Evolutionary conservation across 2,888 invertebrate genomes (phyloP).

Genomic region (Tachina fera): DNA sequence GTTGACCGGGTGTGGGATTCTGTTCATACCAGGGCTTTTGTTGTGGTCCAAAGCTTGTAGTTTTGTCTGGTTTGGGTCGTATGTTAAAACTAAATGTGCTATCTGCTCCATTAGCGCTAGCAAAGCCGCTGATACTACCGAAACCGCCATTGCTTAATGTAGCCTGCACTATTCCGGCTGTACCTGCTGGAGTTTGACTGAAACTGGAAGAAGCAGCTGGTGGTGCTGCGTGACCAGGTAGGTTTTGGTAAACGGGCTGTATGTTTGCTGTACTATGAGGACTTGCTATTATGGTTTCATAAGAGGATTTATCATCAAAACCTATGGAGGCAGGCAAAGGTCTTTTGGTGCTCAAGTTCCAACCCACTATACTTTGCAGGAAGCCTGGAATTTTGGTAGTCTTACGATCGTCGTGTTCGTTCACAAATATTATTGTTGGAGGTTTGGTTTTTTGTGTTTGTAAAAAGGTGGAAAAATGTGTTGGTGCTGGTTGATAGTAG

Average conservation of each 20-base stretch:
- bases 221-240: constrained; percentile 30
- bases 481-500: constrained; percentile 72
- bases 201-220: constrained; percentile 70
- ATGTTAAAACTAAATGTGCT: constrained; percentile 82
- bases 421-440: constrained; percentile 81
- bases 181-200: constrained; percentile 71
- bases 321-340: constrained; percentile 42
- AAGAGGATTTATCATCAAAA: constrained; percentile 56
- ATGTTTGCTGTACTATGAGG: constrained; percentile 56
- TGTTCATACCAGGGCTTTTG: constrained; percentile 73
- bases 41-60: constrained; percentile 64
- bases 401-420: constrained; percentile 76
- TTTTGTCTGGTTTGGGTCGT: constrained; percentile 76
- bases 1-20: constrained; percentile 70
- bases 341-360: constrained; percentile 50
- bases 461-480: constrained; percentile 58
- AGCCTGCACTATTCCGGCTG: constrained; percentile 76
- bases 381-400: constrained; percentile 77
- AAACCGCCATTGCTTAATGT: constrained; percentile 78
- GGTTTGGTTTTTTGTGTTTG: constrained; percentile 78
- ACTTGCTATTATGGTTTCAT: constrained; percentile 53
- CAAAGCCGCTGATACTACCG: constrained; percentile 78
- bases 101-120: constrained; percentile 79
- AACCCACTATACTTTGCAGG: constrained; percentile 76
- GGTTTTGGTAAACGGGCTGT: constrained; percentile 55